Base-by-base conservation (phyloP, 2,888 invertebrate species). In the Gastrophysa polygoni region DNA sequence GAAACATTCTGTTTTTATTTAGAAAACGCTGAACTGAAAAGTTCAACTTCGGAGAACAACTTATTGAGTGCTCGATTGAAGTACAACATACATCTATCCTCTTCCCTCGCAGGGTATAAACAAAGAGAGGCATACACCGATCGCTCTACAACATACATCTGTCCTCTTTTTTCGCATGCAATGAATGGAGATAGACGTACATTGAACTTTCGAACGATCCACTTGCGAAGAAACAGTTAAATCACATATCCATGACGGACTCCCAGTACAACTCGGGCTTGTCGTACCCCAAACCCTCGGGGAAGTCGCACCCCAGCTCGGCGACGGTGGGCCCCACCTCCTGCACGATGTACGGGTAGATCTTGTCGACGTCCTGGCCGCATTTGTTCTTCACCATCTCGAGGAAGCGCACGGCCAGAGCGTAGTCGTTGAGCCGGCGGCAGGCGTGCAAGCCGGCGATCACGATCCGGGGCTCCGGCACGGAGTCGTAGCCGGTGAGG, bases 261-360 rank as follows among this genome's bases (percentile, higher is more conserved):
- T 88, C 83, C 71, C 94, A 84, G 67, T 91, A 95, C 79, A 98
- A 84, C 83, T 99, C 98, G 55, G 98, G 99, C 83, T 94, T 91
- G 82, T 98, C 96, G 77, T 96, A 98, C 64, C 98, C 97, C 76
- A 99, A 85, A 79, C 95, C 93, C 81, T 98, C 98, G 0, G 93
- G 93, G 44, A 97, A 96, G 59, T 90, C 90, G 72, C 98, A 90
- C 44, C 99, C 98, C 59, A 99, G 85, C 83, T 99, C 96, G 51
- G 89, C 87, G 57, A 99, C 86, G 1, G 95, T 94, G 24, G 98
- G 96, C 73, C 88, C 87, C 72, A 98, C 91, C 85, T 97, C 93
- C 82, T 94, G 91, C 61, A 96, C 82, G 67, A 96, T 85, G 80
- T 93, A 96, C 0, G 95, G 94, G 78, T 92, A 96, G 71, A 95